phyloP scores from a whole-genome alignment of 2,113 vertebrate genomes.

The Alethe diademata region DNA sequence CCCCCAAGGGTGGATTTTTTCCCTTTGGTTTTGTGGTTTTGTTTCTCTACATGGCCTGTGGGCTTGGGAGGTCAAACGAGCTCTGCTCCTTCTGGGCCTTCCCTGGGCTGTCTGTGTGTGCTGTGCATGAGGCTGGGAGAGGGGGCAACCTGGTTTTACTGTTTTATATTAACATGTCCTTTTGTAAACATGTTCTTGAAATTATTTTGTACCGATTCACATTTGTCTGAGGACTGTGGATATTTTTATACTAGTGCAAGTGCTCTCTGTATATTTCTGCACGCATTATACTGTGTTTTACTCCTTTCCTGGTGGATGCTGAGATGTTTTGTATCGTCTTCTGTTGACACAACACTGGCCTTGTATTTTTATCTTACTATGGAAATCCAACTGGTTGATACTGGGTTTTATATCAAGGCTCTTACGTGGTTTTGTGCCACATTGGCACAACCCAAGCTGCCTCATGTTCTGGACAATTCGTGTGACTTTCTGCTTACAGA shows the following conservation, averaged over 20 bases:
- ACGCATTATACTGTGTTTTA: conserved; percentile 38
- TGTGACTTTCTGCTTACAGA: not conserved
- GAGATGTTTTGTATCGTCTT: conserved; percentile 61
- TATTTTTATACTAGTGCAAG: conserved; percentile 79
- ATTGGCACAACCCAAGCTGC: not conserved
- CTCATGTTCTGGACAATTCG: not conserved
- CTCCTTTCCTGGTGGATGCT: conserved; percentile 65
- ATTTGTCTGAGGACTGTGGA: conserved; percentile 72
- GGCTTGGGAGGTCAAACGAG: not conserved
- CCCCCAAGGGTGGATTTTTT: not conserved
- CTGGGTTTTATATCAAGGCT: conserved; percentile 4
- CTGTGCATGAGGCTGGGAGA: not conserved
- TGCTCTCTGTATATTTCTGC: conserved; percentile 69
- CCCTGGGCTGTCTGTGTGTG: not conserved
- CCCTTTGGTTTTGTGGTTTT: not conserved
- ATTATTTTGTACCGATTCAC: conserved; percentile 74
- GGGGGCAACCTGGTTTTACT: conserved; percentile 3
- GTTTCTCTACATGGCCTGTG: not conserved
- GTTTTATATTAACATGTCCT: conserved; percentile 68
- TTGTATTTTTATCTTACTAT: conserved; percentile 60
- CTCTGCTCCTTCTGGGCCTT: not conserved
- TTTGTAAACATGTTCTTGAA: conserved; percentile 69
- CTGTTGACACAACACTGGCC: conserved; percentile 30
- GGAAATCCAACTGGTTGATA: conserved; percentile 17
- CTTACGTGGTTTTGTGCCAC: not conserved